Percentiles rank a stretch among this genome's conserved stretches.
Evolutionary conservation across 2,888 invertebrate species (phyloP).

Genomic region (Ichneumon xanthorius): DNA sequence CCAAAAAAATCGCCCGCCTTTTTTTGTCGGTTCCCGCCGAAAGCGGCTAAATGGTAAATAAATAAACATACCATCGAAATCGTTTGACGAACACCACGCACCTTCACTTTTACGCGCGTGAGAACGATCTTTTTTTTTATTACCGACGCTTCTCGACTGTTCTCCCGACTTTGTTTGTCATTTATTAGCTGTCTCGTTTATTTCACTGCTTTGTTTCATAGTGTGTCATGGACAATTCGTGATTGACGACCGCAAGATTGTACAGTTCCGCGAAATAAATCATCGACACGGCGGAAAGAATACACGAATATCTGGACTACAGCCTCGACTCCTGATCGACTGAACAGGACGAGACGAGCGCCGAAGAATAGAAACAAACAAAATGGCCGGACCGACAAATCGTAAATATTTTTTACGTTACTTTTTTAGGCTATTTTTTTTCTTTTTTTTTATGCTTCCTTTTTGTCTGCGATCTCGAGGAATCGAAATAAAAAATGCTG

Average conservation of each 20-base stretch:
- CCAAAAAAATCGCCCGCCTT: background rate
- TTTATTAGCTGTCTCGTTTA: conserved; percentile 33
- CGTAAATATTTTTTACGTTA: conserved; percentile 51
- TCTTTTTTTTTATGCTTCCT: conserved; percentile 18
- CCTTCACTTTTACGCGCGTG: background rate
- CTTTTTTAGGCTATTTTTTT: conserved; percentile 27
- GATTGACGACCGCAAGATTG: background rate
- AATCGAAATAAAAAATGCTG: background rate
- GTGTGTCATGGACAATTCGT: conserved; percentile 5
- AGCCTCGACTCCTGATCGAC: background rate
- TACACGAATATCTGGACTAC: background rate
- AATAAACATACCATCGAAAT: background rate
- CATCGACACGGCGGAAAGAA: background rate
- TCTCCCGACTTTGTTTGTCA: conserved; percentile 24
- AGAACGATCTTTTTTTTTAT: conserved; percentile 9
- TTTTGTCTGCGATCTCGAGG: conserved; percentile 44
- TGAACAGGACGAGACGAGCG: background rate
- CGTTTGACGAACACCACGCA: background rate
- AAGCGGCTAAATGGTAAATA: background rate
- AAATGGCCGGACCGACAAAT: conserved; percentile 51
- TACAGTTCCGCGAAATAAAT: conserved; percentile 13
- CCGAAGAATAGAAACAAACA: background rate
- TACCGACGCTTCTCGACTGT: background rate
- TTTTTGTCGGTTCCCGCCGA: too few species aligned
- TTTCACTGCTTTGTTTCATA: conserved; percentile 28